These are phyloP conservation scores for Gyps fulvus DNA, from an alignment of 2,113 vertebrate genomes.

Conservation along the genomic window DNA sequence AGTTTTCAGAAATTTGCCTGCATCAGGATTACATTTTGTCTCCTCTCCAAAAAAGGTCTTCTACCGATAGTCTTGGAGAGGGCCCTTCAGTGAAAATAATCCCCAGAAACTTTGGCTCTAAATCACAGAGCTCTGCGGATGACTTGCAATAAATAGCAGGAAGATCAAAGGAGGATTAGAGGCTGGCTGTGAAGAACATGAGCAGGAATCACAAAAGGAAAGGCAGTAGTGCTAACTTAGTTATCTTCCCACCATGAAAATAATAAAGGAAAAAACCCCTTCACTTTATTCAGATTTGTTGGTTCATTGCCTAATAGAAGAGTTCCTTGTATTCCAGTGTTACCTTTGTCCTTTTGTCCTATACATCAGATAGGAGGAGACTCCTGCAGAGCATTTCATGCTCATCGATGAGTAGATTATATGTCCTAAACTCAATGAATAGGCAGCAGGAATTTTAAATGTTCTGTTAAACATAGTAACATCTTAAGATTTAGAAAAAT, in stretches of 20 bases:
- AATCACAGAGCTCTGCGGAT: neutral
- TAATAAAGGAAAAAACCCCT: neutral
- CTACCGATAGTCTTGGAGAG: neutral
- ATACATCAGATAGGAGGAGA: neutral
- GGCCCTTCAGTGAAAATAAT: neutral
- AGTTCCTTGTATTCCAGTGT: neutral
- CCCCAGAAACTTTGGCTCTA: neutral
- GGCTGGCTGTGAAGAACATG: neutral
- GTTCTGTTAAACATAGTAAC: neutral
- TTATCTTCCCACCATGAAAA: neutral
- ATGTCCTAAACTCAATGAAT: neutral
- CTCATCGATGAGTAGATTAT: neutral
- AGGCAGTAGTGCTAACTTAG: neutral
- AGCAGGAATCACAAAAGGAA: neutral
- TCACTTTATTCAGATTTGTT: neutral
- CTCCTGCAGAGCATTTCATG: neutral
- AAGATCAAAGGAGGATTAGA: constrained; percentile 42
- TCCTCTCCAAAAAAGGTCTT: neutral
- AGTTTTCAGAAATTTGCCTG: neutral
- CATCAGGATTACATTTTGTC: neutral
- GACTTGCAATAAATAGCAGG: neutral
- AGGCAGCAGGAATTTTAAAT: neutral
- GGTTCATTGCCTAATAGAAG: neutral
- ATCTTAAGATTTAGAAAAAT: neutral
- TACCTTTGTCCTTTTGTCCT: neutral